Evolutionary conservation across 1,140 invertebrate genomes (phyloP).

Genomic region (Drosophila punjabiensis): DNA sequence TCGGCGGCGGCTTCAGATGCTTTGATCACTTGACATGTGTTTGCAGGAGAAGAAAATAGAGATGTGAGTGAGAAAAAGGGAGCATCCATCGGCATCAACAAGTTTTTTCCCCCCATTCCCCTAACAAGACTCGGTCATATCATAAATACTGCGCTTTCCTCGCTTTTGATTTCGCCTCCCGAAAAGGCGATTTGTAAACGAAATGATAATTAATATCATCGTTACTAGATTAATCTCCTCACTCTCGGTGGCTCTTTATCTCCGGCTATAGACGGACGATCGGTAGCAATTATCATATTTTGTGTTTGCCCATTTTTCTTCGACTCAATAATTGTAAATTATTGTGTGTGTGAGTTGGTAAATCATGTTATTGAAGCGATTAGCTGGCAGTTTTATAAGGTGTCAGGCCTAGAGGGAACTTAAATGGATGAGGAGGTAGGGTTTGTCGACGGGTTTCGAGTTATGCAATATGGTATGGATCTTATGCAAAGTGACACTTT

Average conservation of each 20-base stretch:
- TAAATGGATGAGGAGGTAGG: not conserved
- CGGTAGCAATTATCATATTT: constrained; percentile 81
- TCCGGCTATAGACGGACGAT: constrained; percentile 31
- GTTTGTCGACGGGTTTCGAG: not conserved
- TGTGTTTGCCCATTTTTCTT: constrained; percentile 45
- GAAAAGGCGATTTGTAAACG: constrained; percentile 68
- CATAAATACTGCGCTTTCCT: constrained; percentile 70
- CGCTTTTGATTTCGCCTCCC: constrained; percentile 8
- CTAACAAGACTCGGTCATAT: constrained; percentile 59
- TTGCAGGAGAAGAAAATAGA: constrained; percentile 32
- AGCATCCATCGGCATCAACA: constrained; percentile 74
- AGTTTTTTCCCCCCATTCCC: constrained; percentile 43
- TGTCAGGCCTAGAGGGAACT: constrained; percentile 32
- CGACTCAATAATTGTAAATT: constrained; percentile 81
- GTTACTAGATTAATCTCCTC: constrained; percentile 69
- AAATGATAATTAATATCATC: constrained; percentile 83
- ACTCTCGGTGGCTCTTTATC: constrained; percentile 4
- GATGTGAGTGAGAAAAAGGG: constrained; percentile 70
- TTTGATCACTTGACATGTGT: constrained; percentile 76
- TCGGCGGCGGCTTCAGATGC: constrained; percentile 63
- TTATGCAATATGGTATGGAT: constrained; percentile 21
- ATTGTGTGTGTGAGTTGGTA: constrained; percentile 74
- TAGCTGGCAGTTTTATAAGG: constrained; percentile 77
- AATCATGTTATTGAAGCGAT: constrained; percentile 81
- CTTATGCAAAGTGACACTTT: not conserved